Conservation (phyloP, 2,113 vertebrate genomes). For the Thamnaconus septentrionalis region DNA sequence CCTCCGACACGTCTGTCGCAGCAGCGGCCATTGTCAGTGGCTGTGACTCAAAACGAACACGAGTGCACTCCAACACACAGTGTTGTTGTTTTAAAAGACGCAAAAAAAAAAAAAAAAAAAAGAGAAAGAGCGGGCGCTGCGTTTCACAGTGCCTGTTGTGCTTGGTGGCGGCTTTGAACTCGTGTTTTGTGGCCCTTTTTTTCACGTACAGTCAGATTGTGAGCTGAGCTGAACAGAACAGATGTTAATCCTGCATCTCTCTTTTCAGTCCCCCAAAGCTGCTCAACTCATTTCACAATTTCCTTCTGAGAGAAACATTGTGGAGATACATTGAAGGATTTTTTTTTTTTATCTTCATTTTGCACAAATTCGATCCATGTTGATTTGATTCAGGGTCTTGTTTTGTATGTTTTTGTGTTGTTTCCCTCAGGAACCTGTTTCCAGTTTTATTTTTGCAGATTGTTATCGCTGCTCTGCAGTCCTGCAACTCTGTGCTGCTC, state of each 20-base stretch:
- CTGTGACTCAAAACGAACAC: conserved; percentile 40
- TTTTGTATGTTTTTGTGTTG: conserved; percentile 14
- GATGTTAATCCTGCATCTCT: conserved; percentile 1
- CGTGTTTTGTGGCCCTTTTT: conserved; percentile 32
- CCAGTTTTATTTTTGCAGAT: conserved; percentile 28
- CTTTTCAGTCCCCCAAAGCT: conserved; percentile 22
- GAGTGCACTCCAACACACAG: neutral
- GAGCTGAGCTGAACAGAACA: too few species aligned
- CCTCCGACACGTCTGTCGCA: conserved; percentile 44
- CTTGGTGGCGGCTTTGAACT: conserved; percentile 32
- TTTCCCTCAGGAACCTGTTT: conserved; percentile 14
- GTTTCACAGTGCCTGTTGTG: conserved; percentile 36
- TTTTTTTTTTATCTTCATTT: too few species aligned
- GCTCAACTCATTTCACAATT: conserved; percentile 1
- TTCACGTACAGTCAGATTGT: too few species aligned
- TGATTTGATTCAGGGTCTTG: neutral
- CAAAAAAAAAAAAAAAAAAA: neutral
- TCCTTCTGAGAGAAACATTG: conserved; percentile 5
- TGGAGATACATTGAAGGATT: too few species aligned
- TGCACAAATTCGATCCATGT: neutral
- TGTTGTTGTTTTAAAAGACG: conserved; percentile 23
- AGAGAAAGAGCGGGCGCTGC: neutral
- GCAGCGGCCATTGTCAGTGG: conserved; percentile 40
- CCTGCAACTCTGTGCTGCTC: conserved; percentile 10
- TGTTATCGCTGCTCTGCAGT: conserved; percentile 9